phyloP scores from a whole-genome alignment of 2,888 invertebrate genomes.

The Eledona agricola region DNA sequence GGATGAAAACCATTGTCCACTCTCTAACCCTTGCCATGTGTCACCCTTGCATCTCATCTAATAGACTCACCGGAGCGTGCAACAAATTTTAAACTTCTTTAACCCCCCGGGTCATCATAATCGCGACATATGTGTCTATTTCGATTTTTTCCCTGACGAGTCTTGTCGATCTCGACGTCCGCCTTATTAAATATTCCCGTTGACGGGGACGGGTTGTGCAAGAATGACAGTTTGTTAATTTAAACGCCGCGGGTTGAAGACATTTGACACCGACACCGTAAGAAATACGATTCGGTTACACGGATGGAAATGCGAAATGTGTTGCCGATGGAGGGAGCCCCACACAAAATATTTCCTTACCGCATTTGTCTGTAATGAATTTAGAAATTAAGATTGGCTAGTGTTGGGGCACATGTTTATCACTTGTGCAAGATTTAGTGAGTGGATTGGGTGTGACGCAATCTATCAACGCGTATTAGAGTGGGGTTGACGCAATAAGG shows the following conservation, averaged over 20 bases:
- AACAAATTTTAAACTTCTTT: constrained; percentile 54
- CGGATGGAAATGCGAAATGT: constrained; percentile 13
- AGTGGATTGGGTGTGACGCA: constrained; percentile 18
- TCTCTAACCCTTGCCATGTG: constrained; percentile 49
- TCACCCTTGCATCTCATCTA: constrained; percentile 47
- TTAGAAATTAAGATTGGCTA: constrained; percentile 10
- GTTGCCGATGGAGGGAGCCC: background rate
- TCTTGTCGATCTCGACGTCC: constrained; percentile 30
- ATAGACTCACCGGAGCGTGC: constrained; percentile 51
- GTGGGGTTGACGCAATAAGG: background rate
- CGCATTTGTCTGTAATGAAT: background rate
- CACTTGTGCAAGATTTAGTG: constrained; percentile 16
- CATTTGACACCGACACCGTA: constrained; percentile 45
- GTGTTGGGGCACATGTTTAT: constrained; percentile 13
- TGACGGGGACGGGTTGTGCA: constrained; percentile 46
- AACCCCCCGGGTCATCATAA: constrained; percentile 37
- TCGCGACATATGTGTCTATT: constrained; percentile 29
- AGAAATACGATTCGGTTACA: constrained; percentile 37
- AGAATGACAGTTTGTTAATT: constrained; percentile 52
- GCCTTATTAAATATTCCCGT: constrained; percentile 52
- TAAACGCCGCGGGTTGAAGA: constrained; percentile 44
- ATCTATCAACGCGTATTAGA: constrained; percentile 21
- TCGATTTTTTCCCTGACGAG: constrained; percentile 14
- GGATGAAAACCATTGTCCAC: constrained; percentile 43
- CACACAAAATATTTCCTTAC: constrained; percentile 32